Conservation (phyloP, 92 coral and sea anemone genomes). For the Epizoanthus ramosus region DNA sequence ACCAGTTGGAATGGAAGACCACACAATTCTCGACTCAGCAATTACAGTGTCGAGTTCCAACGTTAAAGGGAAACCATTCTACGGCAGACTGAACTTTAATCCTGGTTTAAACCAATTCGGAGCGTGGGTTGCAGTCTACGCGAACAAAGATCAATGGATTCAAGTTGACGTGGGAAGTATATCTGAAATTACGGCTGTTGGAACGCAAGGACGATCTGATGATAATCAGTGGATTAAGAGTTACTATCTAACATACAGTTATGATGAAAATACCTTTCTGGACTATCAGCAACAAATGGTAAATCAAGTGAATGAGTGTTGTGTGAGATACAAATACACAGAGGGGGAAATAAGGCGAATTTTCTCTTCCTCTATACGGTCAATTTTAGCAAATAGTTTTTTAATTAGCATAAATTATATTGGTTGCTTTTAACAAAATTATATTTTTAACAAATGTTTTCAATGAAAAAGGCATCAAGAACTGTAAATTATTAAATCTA, state of each 20-base stretch:
- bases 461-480: too few species aligned
- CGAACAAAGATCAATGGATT: neutral
- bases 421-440: too few species aligned
- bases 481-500: too few species aligned
- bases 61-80: neutral
- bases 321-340: neutral
- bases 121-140: neutral
- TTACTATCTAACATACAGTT: neutral
- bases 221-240: neutral
- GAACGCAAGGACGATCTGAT: neutral
- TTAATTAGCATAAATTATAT: too few species aligned
- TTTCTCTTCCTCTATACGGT: too few species aligned
- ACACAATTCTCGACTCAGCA: neutral
- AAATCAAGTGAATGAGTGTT: neutral
- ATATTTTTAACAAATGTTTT: too few species aligned
- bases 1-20: neutral
- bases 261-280: neutral
- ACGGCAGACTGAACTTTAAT: neutral
- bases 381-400: too few species aligned
- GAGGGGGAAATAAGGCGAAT: neutral
- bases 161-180: neutral
- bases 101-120: neutral
- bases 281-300: neutral
- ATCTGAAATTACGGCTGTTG: neutral
- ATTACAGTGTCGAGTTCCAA: neutral